Conservation (phyloP, 2,797 vertebrate species). For the Eremophila alpestris region DNA sequence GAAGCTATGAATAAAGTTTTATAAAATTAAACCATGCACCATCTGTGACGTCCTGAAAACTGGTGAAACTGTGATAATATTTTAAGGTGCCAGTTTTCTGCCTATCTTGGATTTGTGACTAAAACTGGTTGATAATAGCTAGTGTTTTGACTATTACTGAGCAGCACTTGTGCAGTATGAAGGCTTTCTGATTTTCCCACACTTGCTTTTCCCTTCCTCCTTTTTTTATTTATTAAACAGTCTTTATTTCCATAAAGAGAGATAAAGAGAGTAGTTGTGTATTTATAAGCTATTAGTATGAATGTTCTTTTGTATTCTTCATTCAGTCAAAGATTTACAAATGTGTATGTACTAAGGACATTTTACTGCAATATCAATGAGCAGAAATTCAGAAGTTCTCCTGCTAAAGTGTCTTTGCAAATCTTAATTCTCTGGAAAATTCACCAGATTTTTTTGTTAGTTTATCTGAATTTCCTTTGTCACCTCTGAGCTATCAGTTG, state of each 20-base stretch:
- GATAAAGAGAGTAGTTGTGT: neutral
- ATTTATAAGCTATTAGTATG: neutral
- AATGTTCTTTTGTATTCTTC: neutral
- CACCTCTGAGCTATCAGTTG: neutral
- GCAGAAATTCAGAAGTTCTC: neutral
- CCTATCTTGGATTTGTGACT: neutral
- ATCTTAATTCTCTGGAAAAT: neutral
- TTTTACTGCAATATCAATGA: neutral
- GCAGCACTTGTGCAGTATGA: neutral
- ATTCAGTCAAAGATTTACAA: neutral
- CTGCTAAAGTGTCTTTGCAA: neutral
- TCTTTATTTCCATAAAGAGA: neutral
- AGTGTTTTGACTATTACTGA: neutral
- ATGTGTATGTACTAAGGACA: neutral
- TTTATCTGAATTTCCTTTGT: neutral
- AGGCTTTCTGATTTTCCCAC: neutral
- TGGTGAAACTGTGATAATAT: neutral
- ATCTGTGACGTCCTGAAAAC: neutral
- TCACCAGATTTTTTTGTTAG: neutral
- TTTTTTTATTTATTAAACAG: neutral
- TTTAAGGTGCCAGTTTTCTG: neutral
- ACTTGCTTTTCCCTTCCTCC: neutral
- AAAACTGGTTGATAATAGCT: neutral
- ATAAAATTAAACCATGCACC: neutral
- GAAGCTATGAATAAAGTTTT: neutral